These are phyloP conservation scores for Xestia c-nigrum DNA, from an alignment of 2,888 invertebrate species.

Conservation along the genomic window DNA sequence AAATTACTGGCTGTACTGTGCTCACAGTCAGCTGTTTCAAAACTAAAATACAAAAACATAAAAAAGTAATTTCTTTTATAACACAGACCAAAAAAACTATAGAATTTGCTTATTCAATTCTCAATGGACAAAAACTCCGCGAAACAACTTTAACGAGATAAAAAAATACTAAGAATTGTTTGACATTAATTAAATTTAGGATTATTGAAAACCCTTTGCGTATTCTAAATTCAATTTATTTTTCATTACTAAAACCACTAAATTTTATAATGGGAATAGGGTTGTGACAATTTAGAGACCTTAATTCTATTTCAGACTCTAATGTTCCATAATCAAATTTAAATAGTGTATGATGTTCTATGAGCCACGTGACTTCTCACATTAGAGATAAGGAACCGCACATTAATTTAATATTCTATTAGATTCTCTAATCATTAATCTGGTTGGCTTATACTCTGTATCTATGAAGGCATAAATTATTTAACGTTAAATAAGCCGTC, in stretches of 20 bases:
- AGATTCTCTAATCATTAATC: conserved; percentile 83
- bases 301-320: conserved; percentile 61
- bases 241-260: conserved; percentile 60
- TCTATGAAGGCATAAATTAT: conserved; percentile 85
- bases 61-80: conserved; percentile 30
- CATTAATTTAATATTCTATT: conserved; percentile 86
- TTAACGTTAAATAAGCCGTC: conserved; percentile 80
- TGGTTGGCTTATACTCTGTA: conserved; percentile 73
- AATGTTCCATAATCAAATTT: conserved; percentile 81
- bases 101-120: conserved; percentile 43
- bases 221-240: conserved; percentile 63
- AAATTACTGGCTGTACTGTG: not conserved
- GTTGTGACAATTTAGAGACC: conserved; percentile 57
- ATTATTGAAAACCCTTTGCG: conserved; percentile 48
- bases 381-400: conserved; percentile 80
- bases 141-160: conserved; percentile 37
- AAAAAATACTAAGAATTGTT: conserved; percentile 45
- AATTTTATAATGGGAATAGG: conserved; percentile 62
- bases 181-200: conserved; percentile 46
- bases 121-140: conserved; percentile 35
- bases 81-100: conserved; percentile 35
- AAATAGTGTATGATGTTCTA: conserved; percentile 76
- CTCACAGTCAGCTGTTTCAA: not conserved
- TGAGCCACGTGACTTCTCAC: conserved; percentile 82
- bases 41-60: conserved; percentile 22